These are phyloP conservation scores for Triplophysa rosa DNA, from an alignment of 2,113 vertebrate species.

Conservation along the genomic window DNA sequence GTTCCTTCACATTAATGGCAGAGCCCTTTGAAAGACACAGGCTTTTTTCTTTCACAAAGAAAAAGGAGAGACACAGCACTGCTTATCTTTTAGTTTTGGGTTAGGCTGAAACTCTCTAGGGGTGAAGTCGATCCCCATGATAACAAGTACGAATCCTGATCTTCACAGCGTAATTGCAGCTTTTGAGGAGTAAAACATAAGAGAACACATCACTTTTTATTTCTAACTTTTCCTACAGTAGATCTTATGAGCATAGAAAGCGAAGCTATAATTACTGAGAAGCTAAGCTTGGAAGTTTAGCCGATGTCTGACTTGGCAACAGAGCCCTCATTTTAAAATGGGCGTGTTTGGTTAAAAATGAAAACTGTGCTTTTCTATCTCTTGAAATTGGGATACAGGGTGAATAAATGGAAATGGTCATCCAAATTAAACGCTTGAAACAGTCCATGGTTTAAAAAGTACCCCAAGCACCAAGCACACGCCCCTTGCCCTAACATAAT, in stretches of 20 bases:
- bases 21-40: conserved; percentile 71
- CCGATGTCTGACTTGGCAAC: conserved; percentile 33
- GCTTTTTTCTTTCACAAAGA: conserved; percentile 67
- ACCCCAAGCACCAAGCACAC: no score
- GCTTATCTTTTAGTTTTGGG: conserved; percentile 58
- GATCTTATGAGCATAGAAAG: conserved; percentile 63
- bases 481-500: background rate
- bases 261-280: conserved; percentile 79
- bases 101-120: conserved; percentile 70
- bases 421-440: conserved; percentile 30
- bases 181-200: conserved; percentile 75
- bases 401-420: background rate
- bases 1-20: conserved; percentile 71
- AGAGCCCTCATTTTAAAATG: conserved; percentile 12
- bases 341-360: conserved; percentile 59
- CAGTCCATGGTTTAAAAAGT: background rate
- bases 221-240: conserved; percentile 59
- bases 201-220: conserved; percentile 67
- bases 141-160: conserved; percentile 74
- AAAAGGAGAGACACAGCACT: conserved; percentile 52
- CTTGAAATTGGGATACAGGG: conserved; percentile 5
- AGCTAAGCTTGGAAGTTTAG: conserved; percentile 54
- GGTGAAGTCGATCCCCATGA: conserved; percentile 70
- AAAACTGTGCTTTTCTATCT: conserved; percentile 9
- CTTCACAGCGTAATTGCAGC: conserved; percentile 76